phyloP scores from a whole-genome alignment of 2,888 invertebrate species.

The Tinea pellionella region DNA sequence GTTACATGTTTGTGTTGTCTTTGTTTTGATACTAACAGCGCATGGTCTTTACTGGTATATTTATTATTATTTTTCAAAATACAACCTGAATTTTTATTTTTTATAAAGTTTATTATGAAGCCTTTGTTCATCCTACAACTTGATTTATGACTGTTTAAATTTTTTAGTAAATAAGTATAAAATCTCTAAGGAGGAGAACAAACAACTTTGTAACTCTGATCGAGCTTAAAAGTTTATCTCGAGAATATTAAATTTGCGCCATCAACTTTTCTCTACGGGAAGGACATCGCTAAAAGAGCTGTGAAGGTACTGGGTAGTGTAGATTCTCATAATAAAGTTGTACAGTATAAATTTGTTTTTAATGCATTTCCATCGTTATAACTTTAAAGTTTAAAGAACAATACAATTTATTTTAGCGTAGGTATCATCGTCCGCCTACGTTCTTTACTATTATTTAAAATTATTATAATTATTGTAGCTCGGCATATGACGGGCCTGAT shows the following conservation, averaged over 20 bases:
- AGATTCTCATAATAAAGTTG: background rate
- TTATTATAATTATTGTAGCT: too few relatives aligned
- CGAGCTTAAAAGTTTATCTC: background rate
- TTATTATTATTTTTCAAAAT: too few relatives aligned
- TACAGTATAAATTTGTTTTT: background rate
- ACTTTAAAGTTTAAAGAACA: too few relatives aligned
- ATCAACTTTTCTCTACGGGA: background rate
- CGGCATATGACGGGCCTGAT: too few relatives aligned
- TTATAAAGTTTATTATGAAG: background rate
- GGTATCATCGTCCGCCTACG: too few relatives aligned
- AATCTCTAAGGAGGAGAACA: background rate
- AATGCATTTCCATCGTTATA: too few relatives aligned
- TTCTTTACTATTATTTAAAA: too few relatives aligned
- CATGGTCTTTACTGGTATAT: too few relatives aligned
- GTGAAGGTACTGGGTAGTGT: background rate
- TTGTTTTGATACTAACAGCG: too few relatives aligned
- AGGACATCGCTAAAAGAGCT: background rate
- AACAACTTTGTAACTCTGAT: background rate
- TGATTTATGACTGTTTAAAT: background rate
- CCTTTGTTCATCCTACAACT: background rate
- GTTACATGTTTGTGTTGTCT: too few relatives aligned
- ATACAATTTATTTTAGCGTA: too few relatives aligned
- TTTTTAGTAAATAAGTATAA: background rate
- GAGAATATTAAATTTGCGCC: slow-evolving; percentile 3
- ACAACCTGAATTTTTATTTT: too few relatives aligned